Base-by-base conservation (phyloP, 2,797 vertebrate genomes). In the Pempheris klunzingeri region DNA sequence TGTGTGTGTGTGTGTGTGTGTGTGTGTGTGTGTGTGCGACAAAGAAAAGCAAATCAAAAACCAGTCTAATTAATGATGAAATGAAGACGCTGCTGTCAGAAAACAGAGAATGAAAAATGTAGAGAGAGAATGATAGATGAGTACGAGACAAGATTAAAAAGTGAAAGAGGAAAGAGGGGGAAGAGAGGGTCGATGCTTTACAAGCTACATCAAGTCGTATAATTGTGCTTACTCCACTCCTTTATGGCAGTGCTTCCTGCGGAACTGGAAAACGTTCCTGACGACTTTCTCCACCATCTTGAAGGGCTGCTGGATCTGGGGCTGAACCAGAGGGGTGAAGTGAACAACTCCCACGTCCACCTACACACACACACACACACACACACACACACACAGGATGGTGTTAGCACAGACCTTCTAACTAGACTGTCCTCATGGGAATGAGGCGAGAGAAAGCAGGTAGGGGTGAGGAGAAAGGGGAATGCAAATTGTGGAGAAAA, bases 261-360 rank as follows among this genome's bases (percentile, higher is more conserved):
- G 95, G 88, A 98, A 99, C 69, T 99, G 98, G 86, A 99, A 99
- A 54, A 92, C 73, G 28, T 95, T 97, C 89, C 39, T 95, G 80
- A 99, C 96, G 20, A 99, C 91, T 90, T 96, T 99, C 91, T 99
- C 97, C 84, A 99, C 97, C 62, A 99, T 87, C 80, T 94, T 84
- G 87, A 99, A 99, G 0, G 98, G 97, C 89, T 99, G 98, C 87
- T 96, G 81, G 84, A 99, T 99, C 93, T 93, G 94, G 46, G 98
- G 96, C 74, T 94, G 83, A 65, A 92, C 90, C 91, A 99, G 88
- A 0, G 98, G 98, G 11, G 95, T 97, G 92, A 99, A 97, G 91
- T 94, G 96, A 46, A 99, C 96, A 62, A 99, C 96, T 26, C 96
- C 97, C 60, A 99, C 97, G 3, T 99, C 97, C 91, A 99, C 97